Conservation (phyloP, 1,140 invertebrate genomes). For the Tetramorium parvispinum region DNA sequence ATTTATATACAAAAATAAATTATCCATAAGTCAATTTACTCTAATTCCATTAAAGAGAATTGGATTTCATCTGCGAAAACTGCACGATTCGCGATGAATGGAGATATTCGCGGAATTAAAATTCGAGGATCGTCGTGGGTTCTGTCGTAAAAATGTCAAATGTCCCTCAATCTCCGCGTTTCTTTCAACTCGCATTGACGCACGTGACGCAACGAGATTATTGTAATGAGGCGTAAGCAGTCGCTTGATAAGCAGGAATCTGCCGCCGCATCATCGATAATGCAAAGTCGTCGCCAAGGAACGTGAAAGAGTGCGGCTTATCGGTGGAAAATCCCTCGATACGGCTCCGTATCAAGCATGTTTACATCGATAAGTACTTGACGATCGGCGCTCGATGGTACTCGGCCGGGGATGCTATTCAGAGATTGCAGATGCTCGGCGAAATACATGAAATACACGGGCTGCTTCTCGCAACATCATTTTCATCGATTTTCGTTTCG, state of each 20-base stretch:
- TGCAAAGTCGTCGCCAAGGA: conserved; percentile 62
- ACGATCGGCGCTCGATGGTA: conserved; percentile 5
- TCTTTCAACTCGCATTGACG: background rate
- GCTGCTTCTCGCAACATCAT: background rate
- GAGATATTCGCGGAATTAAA: conserved; percentile 14
- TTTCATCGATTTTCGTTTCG: conserved; percentile 36
- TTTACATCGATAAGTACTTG: conserved; percentile 66
- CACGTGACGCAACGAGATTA: conserved; percentile 21
- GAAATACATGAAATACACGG: conserved; percentile 20
- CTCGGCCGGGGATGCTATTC: background rate
- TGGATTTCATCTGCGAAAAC: background rate
- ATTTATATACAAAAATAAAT: background rate
- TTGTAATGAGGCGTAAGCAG: background rate
- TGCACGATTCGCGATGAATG: background rate
- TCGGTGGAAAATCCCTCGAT: conserved; percentile 45
- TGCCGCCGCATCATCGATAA: conserved; percentile 47
- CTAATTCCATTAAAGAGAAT: background rate
- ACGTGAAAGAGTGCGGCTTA: conserved; percentile 61
- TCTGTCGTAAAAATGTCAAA: conserved; percentile 31
- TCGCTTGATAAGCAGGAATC: conserved; percentile 61
- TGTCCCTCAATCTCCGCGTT: background rate
- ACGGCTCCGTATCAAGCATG: conserved; percentile 33
- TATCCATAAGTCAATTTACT: background rate
- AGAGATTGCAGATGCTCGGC: conserved; percentile 5
- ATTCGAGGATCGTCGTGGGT: background rate